These are phyloP conservation scores for Pygmarrhopalites habei DNA, from an alignment of 1,140 invertebrate genomes.

Conservation along the genomic window DNA sequence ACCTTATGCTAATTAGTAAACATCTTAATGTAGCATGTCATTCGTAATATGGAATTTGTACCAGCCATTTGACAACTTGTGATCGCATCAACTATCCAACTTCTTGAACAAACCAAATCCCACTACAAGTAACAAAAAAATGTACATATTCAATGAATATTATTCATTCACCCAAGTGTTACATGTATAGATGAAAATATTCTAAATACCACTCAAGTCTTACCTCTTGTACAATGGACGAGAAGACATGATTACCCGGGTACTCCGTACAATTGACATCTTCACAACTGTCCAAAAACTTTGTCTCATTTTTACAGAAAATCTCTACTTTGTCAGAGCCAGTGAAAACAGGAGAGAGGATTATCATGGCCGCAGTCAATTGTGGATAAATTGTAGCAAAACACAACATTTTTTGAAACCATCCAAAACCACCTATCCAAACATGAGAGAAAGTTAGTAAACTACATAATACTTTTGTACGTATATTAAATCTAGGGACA, in stretches of 20 bases:
- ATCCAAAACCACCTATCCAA: conserved; percentile 27
- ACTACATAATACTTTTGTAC: too few species aligned
- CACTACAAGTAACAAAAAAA: conserved; percentile 16
- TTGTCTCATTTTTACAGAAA: conserved; percentile 7
- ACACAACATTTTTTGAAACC: conserved; percentile 22
- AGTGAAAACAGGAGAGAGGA: conserved; percentile 28
- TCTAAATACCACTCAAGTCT: too few species aligned
- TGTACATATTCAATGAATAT: background rate
- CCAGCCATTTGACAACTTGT: conserved; percentile 30
- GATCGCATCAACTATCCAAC: conserved; percentile 28
- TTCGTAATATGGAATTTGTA: too few species aligned
- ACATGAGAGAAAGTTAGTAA: too few species aligned
- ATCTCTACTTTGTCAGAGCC: conserved; percentile 14
- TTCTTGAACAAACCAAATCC: conserved; percentile 24
- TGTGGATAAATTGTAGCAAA: conserved; percentile 23
- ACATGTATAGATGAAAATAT: background rate
- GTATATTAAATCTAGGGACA: too few species aligned
- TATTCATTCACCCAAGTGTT: background rate
- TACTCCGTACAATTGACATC: conserved; percentile 1
- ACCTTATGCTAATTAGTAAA: too few species aligned
- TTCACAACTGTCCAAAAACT: background rate
- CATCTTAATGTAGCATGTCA: too few species aligned
- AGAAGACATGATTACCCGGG: background rate
- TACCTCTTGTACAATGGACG: conserved; percentile 34
- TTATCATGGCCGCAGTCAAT: conserved; percentile 29